Percentiles rank a stretch among this genome's conserved stretches.
These are phyloP conservation scores for Schizothorax lantsangensis DNA, from an alignment of 2,797 vertebrate genomes.

Conservation along the genomic window DNA sequence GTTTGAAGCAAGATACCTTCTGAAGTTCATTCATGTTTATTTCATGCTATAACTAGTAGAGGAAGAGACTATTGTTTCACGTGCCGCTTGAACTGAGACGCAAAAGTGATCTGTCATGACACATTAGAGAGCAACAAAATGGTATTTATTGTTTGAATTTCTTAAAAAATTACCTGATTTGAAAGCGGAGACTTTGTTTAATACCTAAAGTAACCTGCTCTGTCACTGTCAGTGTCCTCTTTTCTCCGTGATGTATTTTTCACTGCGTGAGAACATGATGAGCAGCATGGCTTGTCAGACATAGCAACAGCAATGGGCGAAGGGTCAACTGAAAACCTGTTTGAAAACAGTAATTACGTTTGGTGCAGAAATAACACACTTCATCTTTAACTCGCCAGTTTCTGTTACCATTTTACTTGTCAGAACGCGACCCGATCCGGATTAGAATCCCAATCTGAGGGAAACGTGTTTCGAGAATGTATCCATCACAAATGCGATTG, in stretches of 20 bases:
- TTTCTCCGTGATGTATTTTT: too few species aligned
- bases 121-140: background rate
- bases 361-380: background rate
- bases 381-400: background rate
- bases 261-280: background rate
- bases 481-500: slow-evolving; percentile 51
- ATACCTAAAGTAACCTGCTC: background rate
- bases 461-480: slow-evolving; percentile 32
- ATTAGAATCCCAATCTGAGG: background rate
- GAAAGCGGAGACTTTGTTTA: background rate
- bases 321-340: background rate
- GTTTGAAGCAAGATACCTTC: background rate
- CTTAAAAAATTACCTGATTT: background rate
- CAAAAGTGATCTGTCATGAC: background rate
- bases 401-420: background rate
- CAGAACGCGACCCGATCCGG: background rate
- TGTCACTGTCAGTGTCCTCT: background rate
- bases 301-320: background rate
- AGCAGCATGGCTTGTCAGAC: background rate
- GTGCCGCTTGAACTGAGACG: background rate
- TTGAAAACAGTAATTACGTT: background rate
- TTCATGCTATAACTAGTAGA: background rate
- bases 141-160: background rate
- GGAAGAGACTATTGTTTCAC: background rate
- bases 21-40: background rate